These are phyloP conservation scores for Nilaparvata lugens DNA, from an alignment of 1,140 invertebrate species.

Conservation along the genomic window DNA sequence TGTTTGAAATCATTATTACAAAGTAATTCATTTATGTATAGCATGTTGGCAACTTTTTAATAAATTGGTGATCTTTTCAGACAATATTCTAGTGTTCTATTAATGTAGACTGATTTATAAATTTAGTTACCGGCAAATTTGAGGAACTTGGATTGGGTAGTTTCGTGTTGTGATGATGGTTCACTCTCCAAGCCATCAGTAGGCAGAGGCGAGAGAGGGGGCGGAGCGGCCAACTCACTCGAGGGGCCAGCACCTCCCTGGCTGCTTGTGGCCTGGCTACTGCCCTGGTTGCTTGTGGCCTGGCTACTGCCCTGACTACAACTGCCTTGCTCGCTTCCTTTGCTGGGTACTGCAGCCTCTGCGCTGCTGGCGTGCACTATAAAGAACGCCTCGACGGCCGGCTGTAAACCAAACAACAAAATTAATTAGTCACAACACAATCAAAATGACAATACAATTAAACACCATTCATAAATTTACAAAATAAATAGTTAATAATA, in stretches of 20 bases:
- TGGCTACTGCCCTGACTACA: neutral
- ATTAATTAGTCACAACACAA: too few species aligned
- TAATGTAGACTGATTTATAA: too few species aligned
- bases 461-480: too few species aligned
- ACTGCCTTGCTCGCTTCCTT: neutral
- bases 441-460: too few species aligned
- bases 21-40: too few species aligned
- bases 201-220: constrained; percentile 14
- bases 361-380: constrained; percentile 58
- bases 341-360: constrained; percentile 34
- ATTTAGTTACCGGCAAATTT: constrained; percentile 64
- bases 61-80: too few species aligned
- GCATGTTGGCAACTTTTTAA: too few species aligned
- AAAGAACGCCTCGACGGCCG: constrained; percentile 84
- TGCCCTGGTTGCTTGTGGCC: too few species aligned
- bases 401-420: constrained; percentile 46
- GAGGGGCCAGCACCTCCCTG: neutral
- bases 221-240: neutral
- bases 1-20: too few species aligned
- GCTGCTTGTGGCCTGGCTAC: too few species aligned
- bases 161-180: neutral
- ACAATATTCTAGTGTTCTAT: too few species aligned
- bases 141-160: constrained; percentile 59
- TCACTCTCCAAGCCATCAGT: neutral
- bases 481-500: too few species aligned